Evolutionary conservation across 1,140 invertebrate species (phyloP), one percentile per base, ranked within the genome.

Genomic region (Pantala flavescens): DNA sequence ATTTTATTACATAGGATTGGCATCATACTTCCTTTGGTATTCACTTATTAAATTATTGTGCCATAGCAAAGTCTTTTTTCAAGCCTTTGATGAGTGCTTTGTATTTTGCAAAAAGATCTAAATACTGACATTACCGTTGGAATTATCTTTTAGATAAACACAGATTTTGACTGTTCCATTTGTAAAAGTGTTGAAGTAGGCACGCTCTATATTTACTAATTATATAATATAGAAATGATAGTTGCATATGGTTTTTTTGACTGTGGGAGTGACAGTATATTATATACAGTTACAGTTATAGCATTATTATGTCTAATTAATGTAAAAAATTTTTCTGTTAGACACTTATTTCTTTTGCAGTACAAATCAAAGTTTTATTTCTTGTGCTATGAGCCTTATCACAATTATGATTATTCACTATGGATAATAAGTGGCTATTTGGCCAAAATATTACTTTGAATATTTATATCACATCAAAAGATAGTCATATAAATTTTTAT

Each of bases 381-480:
- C 49, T 63, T 63, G 49, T 63, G 49, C 49, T 63, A 63, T 19
- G 12, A 63, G 49, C 49, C 49, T 63, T 63, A 63, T 63, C 49
- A 63, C 49, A 63, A 63, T 63, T 12, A 63, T 63, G 3, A 63
- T 63, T 63, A 63, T 63, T 63, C 49, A 63, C 2, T 63, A 63
- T 63, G 49, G 49, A 63, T 63, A 7, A 63, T 14, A 63, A 63
- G 49, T 63, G 49, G 49, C 49, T 63, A 63, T 63, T 63, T 63
- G 49, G 49, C 12, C 49, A 63, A 63, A 63, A 63, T 63, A 63
- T 63, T 63, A 63, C 49, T 63, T 63, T 63, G 49, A 21, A 63
- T 63, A 3, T 63, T 63, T 63, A 63, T 63, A 63, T 63, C 49
- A 63, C 49, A 63, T 63, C 49, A 63, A 63, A 63, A 63, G 49